Conservation (phyloP, 2,113 vertebrate species). For the Cavia aperea region DNA sequence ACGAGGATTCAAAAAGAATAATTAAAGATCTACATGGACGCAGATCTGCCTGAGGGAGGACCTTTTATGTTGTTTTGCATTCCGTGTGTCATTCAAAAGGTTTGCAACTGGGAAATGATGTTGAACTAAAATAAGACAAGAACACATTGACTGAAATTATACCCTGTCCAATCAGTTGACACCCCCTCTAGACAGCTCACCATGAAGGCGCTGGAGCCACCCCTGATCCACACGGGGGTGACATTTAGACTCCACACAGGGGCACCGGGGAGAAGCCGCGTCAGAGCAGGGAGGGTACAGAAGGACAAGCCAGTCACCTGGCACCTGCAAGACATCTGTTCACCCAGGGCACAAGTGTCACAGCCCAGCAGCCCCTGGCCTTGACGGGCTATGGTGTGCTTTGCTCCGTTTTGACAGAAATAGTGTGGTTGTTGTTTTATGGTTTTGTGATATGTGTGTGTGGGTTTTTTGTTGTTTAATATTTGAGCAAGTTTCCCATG, state of each 20-base stretch:
- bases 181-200: constrained; percentile 75
- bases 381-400: rapidly evolving
- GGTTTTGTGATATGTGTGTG: neutral
- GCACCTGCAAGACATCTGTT: neutral
- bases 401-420: neutral
- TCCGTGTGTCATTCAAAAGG: constrained; percentile 77
- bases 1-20: constrained; percentile 79
- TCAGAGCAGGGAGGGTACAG: rapidly evolving
- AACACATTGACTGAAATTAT: constrained; percentile 78
- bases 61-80: constrained; percentile 80
- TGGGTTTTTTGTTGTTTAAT: neutral
- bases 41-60: constrained; percentile 76
- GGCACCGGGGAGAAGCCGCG: neutral
- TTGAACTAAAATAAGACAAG: constrained; percentile 82
- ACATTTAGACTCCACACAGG: constrained; percentile 67
- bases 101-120: constrained; percentile 78
- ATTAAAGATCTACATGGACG: constrained; percentile 79
- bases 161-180: constrained; percentile 78
- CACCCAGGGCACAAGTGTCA: rapidly evolving
- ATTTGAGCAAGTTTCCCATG: neutral
- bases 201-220: constrained; percentile 62
- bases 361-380: rapidly evolving
- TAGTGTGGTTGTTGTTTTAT: neutral
- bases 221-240: constrained; percentile 59
- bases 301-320: neutral